Evolutionary conservation across 92 coral and sea anemone species (phyloP), one percentile per base, ranked within the genome.

Genomic region (Bergia puertoricense): DNA sequence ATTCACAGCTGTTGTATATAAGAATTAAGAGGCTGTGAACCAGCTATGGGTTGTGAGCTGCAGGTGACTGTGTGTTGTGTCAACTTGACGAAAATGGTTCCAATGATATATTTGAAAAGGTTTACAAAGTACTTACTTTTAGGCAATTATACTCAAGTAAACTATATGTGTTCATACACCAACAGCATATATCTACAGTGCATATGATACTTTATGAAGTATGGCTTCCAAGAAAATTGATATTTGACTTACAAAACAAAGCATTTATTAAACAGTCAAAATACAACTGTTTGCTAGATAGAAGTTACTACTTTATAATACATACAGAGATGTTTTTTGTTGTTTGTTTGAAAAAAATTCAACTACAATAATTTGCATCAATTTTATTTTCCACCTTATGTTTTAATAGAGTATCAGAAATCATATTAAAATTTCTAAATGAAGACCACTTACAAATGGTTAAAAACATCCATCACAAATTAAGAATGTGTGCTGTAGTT

Each of bases 341-440:
- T 83, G 86, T 68, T 48, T 69, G 66, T 72, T 83, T 44, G 78
- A 69, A 82, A 46, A 18, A 30, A 74, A 38, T 46, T 83, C 43
- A 42, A 38, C 77, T 10, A 45, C 86, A 69, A 23, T 36, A 14
- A 48, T 16, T 71, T 37, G 30, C 68, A 71, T 82, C 78, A 69
- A 83, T 83, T 83, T 83, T 69, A 84, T 68, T 71, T 84, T 84
- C 57, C 79, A 69, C 79, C 65, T 23, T 15, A 76, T n/a, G 5
- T 76, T 76, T 42, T 42, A 80, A 48, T 45, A 84, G 54, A 84
- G 75, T 45, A 65, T 82, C 41, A 23, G 46, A 66, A 66, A 67
- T 50, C 57, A 67, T 37, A n/a, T 81, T 39, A 62, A 39, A 18
- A 44, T 46, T 77, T 77, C 48, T 16, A 81, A 40, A 80, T 22